Conservation (phyloP, 2,888 invertebrate species). For the Trissolcus japonicus region DNA sequence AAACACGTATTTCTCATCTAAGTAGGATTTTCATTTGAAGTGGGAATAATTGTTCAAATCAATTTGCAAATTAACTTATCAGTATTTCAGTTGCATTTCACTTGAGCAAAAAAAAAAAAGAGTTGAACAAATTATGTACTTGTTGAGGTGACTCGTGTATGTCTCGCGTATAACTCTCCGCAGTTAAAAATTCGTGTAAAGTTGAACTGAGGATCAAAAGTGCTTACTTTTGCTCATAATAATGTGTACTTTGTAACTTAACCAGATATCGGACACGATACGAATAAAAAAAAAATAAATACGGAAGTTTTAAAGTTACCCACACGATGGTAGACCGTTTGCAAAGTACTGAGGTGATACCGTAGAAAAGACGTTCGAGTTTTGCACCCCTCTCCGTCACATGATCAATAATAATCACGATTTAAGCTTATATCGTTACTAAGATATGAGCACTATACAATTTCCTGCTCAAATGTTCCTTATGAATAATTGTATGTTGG, state of each 20-base stretch:
- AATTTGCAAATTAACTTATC: too few relatives aligned
- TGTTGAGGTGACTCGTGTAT: too few relatives aligned
- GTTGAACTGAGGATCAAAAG: slow-evolving; percentile 2
- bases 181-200: too few relatives aligned
- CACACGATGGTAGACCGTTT: slow-evolving; percentile 65
- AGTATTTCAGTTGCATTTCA: too few relatives aligned
- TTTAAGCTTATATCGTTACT: slow-evolving; percentile 36
- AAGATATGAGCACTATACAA: too few relatives aligned
- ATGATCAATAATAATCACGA: slow-evolving; percentile 54
- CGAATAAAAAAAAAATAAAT: slow-evolving; percentile 56
- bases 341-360: slow-evolving; percentile 70
- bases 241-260: slow-evolving; percentile 23
- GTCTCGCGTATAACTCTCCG: too few relatives aligned
- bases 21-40: too few relatives aligned
- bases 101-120: too few relatives aligned
- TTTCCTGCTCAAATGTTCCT: slow-evolving; percentile 1
- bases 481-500: not conserved
- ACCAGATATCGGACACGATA: slow-evolving; percentile 15
- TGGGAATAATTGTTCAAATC: too few relatives aligned
- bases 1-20: too few relatives aligned
- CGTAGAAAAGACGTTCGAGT: slow-evolving; percentile 71
- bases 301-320: slow-evolving; percentile 57
- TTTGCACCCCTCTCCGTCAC: slow-evolving; percentile 58
- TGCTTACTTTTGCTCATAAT: slow-evolving; percentile 61
- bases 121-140: too few relatives aligned